Evolutionary conservation across 2,797 vertebrate genomes (phyloP), one percentile per base, ranked within the genome.

Genomic region (Valencia hispanica): DNA sequence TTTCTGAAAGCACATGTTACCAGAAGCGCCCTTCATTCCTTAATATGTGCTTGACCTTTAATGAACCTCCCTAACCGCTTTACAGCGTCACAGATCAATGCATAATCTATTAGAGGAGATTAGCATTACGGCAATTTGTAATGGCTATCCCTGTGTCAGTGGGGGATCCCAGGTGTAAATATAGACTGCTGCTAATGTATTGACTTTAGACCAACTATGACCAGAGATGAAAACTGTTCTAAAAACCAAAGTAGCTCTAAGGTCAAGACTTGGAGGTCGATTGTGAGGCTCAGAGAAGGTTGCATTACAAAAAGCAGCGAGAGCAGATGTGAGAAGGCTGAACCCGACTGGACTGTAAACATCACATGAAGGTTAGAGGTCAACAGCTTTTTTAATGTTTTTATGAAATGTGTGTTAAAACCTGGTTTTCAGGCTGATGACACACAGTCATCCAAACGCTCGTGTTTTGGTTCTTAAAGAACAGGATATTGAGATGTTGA

Each of bases 21-120:
- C 48, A n/a, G 41, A 43, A 50, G 22, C 27, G 14, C 76, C 34
- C 68, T 27, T n/a, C 53, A 61, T 39, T 61, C 39, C 51, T 68
- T 20, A 36, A 25, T 39, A 43, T 68, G 70, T 45, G 18, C 48
- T 68, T 55, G 76, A 57, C 70, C 70, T 68, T 55, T 83, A 55
- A 68, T 88, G 66, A 89, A 86, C 89, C 79, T 80, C 75, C 70
- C 77, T 80, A 85, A 89, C 82, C 50, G 12, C 73, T 88, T 91
- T 83, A 83, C 84, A 84, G 90, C 80, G 72, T 89, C 59, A 71
- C 87, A 88, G 84, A 92, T 93, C 91, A 89, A 90, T 93, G 85
- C 77, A 90, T 89, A 93, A 79, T 90, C 88, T 87, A 89, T 91
- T 90, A 88, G 84, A 34, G 61, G 55, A 88, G 92, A 89, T 93